These are phyloP conservation scores for Gryon sp. DNA, from an alignment of 1,140 invertebrate genomes.

Conservation along the genomic window DNA sequence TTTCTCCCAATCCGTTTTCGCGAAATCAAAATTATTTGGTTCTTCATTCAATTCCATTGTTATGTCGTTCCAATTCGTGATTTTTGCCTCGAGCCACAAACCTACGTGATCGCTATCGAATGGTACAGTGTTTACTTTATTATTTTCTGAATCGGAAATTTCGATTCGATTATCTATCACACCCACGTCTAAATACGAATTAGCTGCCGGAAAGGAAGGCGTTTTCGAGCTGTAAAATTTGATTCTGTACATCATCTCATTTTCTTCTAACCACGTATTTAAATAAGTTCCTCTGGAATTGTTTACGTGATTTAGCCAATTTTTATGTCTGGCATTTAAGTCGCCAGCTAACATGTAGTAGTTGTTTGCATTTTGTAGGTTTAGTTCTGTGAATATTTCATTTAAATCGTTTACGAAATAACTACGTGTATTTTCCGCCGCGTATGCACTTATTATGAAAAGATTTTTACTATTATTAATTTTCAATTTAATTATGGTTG, in stretches of 20 bases:
- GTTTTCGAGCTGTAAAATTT: slow-evolving; percentile 28
- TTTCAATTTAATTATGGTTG: background rate
- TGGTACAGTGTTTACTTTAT: slow-evolving; percentile 29
- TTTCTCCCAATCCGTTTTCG: slow-evolving; percentile 6
- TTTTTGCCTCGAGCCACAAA: background rate
- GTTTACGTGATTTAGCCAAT: slow-evolving; percentile 36
- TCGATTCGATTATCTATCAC: slow-evolving; percentile 38
- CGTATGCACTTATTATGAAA: slow-evolving; percentile 40
- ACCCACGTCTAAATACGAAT: slow-evolving; percentile 48
- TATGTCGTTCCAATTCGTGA: background rate
- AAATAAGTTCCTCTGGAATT: slow-evolving; percentile 38
- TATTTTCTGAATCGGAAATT: background rate
- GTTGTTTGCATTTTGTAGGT: slow-evolving; percentile 30
- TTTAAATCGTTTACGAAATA: slow-evolving; percentile 47
- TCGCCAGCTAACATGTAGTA: slow-evolving; percentile 62
- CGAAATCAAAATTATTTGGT: background rate
- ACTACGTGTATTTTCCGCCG: slow-evolving; percentile 21
- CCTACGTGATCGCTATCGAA: slow-evolving; percentile 56
- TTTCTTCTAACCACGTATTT: slow-evolving; percentile 38
- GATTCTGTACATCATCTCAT: slow-evolving; percentile 23
- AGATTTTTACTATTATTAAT: too few relatives aligned
- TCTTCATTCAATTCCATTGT: background rate
- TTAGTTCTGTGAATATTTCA: slow-evolving; percentile 43
- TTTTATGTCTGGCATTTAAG: slow-evolving; percentile 54
- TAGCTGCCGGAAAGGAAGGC: slow-evolving; percentile 34